Percentiles rank a stretch among this genome's conserved stretches.
These are phyloP conservation scores for Oryzias javanicus DNA, from an alignment of 2,113 vertebrate genomes.

Conservation along the genomic window DNA sequence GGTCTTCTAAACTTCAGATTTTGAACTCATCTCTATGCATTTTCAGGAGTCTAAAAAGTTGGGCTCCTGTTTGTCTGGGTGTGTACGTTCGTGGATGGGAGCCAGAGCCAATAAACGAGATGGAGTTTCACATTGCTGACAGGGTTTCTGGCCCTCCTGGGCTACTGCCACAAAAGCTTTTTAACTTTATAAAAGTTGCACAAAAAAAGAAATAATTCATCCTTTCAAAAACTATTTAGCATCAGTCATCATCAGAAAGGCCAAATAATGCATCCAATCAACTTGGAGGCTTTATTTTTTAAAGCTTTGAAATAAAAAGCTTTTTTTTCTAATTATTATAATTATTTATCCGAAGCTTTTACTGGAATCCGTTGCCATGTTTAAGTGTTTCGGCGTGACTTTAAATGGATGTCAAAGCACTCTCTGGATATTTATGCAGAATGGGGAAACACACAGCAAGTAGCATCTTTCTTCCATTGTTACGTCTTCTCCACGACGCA, in stretches of 20 bases:
- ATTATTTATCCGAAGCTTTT: conserved; percentile 19
- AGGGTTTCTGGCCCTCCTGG: conserved; percentile 47
- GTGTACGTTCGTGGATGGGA: conserved; percentile 38
- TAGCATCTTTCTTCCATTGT: conserved; percentile 40
- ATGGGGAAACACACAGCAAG: conserved; percentile 32
- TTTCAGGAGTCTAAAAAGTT: too few relatives aligned
- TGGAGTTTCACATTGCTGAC: conserved; percentile 62
- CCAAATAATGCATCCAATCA: conserved; percentile 54
- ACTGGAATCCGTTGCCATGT: too few relatives aligned
- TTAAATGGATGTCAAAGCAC: conserved; percentile 59
- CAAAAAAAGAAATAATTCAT: conserved; percentile 41
- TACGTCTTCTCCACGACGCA: conserved; percentile 14
- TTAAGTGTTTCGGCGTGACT: conserved; percentile 7
- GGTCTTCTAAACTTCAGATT: conserved; percentile 10
- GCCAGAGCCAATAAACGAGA: conserved; percentile 63
- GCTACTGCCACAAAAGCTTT: conserved; percentile 68
- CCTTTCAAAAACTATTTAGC: conserved; percentile 35
- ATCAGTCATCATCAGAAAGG: conserved; percentile 48
- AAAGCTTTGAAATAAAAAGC: conserved; percentile 23
- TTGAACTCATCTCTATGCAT: too few relatives aligned
- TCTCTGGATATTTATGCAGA: conserved; percentile 61
- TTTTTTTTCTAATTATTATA: conserved; percentile 10
- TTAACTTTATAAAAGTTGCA: conserved; percentile 53
- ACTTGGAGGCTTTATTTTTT: conserved; percentile 15
- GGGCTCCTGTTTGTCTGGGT: background rate